Base-by-base conservation (phyloP, 2,797 vertebrate genomes). In the Fistularia tabacaria region DNA sequence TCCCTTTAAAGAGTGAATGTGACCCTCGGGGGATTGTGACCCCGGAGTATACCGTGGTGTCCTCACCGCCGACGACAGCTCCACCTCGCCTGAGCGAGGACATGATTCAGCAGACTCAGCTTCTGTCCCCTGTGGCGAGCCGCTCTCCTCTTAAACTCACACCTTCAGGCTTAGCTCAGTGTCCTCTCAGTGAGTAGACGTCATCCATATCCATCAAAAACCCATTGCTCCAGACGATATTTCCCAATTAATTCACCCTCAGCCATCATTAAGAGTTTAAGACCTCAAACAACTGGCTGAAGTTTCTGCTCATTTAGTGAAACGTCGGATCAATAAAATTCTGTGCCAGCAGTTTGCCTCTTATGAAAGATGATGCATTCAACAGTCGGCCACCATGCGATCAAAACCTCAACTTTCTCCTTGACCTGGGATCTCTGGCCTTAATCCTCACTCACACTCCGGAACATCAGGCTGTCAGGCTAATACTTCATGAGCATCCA, bases 41-140 rank as follows among this genome's bases (percentile, higher is more conserved):
- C 73, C 49, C 58, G 56, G 44, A 66, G 49, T 51, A 44, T 51
- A 36, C 25, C 12, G 42, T 57, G 54, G 60, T 56, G 60, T 82
- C 72, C 80, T 70, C 63, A 37, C 45, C 56, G 49, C 57, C 63
- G 64, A 64, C 76, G 76, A 83, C 76, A 73, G 59, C 69, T 65
- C 58, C 73, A 73, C 64, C 65, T 73, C 64, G 73, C 9, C 14
- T 67, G 62, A 73, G 71, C 51, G 52, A 69, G 65, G 69, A 78
- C 73, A 65, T 88, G 85, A 88, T 70, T 86, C 85, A 88, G 87
- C 85, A 85, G 65, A 78, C 73, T 76, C 38, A 9, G 74, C 59
- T 51, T 45, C 38, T 36, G 72, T 74, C 79, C 71, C 66, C 79
- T 77, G 74, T 59, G 82, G 79, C 8, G 3, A 38, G 57, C 60